A percentile compares a stretch with the other conserved stretches of the same genome.
Evolutionary conservation across 2,888 invertebrate genomes (phyloP).

Genomic region (Cylloceria caligata): DNA sequence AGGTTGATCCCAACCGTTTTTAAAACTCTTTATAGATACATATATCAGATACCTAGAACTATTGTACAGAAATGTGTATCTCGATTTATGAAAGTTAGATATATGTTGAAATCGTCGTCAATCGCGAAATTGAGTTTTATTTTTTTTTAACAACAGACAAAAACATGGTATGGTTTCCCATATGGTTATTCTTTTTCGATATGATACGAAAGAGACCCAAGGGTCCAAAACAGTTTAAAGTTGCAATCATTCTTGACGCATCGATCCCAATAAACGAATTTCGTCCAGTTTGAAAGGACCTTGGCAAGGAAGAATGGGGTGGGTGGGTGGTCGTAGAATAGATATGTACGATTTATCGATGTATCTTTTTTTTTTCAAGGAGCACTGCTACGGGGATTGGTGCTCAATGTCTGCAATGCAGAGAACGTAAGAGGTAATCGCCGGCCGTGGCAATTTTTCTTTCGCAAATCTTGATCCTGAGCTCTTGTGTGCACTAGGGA

Average conservation of each 20-base stretch:
- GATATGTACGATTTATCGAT: conserved; percentile 17
- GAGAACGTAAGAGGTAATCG: conserved; percentile 52
- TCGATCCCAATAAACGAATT: conserved; percentile 20
- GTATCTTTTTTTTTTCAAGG: conserved; percentile 16
- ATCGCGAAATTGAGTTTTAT: neutral
- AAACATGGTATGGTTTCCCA: neutral
- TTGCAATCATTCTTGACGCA: conserved; percentile 21
- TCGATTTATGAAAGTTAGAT: conserved; percentile 1
- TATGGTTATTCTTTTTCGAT: conserved; percentile 14
- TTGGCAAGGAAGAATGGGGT: neutral
- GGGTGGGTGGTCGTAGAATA: neutral
- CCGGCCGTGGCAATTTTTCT: conserved; percentile 59
- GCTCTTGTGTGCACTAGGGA: conserved; percentile 55
- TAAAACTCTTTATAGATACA: neutral
- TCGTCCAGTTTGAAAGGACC: neutral
- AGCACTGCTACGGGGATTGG: conserved; percentile 26
- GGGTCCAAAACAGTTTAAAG: conserved; percentile 20
- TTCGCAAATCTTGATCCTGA: conserved; percentile 63
- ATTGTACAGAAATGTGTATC: neutral
- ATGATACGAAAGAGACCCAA: neutral
- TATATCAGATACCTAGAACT: neutral
- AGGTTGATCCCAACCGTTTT: neutral
- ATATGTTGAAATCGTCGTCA: neutral
- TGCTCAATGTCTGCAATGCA: conserved; percentile 8
- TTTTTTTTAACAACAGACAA: neutral